Percentiles rank a stretch among this genome's conserved stretches.
Conservation (phyloP, 2,113 vertebrate genomes). For the Crotalus horridus region DNA sequence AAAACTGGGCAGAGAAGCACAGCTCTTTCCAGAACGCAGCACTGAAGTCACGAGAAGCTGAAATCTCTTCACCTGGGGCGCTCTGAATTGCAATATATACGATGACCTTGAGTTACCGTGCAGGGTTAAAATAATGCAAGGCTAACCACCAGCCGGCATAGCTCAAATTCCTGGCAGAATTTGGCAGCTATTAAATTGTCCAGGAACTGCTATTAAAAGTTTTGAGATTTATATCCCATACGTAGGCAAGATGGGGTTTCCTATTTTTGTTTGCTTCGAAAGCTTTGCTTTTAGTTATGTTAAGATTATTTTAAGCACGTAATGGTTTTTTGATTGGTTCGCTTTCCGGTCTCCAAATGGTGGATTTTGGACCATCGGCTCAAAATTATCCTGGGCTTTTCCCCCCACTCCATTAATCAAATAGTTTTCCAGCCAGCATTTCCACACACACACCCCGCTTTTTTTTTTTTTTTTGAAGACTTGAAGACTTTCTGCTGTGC, state of each 20-base stretch:
- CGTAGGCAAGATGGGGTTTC: neutral
- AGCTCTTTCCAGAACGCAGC: too few species aligned
- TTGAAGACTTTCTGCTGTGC: neutral
- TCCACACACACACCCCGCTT: accelerated
- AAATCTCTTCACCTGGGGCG: neutral
- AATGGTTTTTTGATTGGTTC: neutral
- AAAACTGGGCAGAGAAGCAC: neutral
- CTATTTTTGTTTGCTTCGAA: neutral
- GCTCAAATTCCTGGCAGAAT: neutral
- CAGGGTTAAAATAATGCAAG: neutral
- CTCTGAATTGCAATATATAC: neutral
- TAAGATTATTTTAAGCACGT: neutral
- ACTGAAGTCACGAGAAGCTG: neutral
- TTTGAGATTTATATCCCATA: neutral
- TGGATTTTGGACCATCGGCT: neutral
- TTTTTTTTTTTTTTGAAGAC: neutral
- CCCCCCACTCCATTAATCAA: neutral
- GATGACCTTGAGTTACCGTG: neutral
- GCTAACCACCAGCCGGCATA: too few species aligned
- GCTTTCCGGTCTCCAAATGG: neutral
- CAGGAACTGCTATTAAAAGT: neutral
- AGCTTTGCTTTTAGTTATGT: neutral
- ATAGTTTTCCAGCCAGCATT: neutral
- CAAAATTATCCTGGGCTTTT: neutral
- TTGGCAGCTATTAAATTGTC: neutral